phyloP scores from a whole-genome alignment of 2,113 vertebrate species.

The Alligator sinensis region DNA sequence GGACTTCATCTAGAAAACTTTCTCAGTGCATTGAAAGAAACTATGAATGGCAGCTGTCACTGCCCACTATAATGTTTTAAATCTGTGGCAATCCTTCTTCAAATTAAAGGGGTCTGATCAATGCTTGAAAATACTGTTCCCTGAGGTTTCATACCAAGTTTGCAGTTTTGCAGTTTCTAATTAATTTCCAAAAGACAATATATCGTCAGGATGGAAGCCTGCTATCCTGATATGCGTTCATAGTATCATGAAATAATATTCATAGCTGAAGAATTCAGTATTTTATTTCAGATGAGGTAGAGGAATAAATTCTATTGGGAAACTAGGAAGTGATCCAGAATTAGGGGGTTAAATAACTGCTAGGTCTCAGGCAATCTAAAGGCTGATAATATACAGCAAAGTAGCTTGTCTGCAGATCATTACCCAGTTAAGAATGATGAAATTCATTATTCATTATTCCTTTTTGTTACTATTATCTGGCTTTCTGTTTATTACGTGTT shows the following conservation, averaged over 20 bases:
- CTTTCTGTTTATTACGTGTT: neutral
- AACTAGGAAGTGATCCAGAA: neutral
- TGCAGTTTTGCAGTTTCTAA: neutral
- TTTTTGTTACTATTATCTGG: neutral
- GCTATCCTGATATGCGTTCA: neutral
- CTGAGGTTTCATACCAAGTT: neutral
- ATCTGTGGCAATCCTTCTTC: neutral
- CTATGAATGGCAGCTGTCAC: neutral
- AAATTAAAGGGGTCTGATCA: neutral
- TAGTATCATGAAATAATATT: neutral
- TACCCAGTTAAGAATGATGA: neutral
- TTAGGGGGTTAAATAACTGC: neutral
- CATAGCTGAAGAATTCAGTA: neutral
- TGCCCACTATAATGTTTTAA: neutral
- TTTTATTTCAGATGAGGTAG: slow-evolving; percentile 5
- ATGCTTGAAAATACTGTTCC: neutral
- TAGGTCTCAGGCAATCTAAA: neutral
- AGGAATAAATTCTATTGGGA: neutral
- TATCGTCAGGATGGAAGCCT: neutral
- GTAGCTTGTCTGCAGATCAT: neutral
- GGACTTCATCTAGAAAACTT: neutral
- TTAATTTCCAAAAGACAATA: neutral
- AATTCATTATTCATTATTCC: neutral
- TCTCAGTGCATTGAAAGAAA: neutral
- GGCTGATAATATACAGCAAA: neutral